phyloP scores from a whole-genome alignment of 2,797 vertebrate genomes.

The Rhincodon typus region DNA sequence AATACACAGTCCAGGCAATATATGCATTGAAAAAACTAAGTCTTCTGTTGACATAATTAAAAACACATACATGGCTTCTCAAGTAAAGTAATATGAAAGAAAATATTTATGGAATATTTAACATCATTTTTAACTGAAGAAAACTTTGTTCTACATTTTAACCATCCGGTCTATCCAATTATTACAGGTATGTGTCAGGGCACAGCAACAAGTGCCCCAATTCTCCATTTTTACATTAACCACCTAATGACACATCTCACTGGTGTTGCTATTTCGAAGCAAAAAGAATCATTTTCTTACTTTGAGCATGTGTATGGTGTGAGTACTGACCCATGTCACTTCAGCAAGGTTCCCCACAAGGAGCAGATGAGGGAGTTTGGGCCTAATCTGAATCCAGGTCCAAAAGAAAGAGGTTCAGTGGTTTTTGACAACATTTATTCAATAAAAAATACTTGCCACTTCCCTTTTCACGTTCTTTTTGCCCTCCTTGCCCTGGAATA shows the following conservation, averaged over 20 bases:
- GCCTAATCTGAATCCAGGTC: not conserved
- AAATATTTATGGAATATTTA: not conserved
- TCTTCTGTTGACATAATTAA: no score
- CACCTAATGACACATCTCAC: not conserved
- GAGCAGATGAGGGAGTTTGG: not conserved
- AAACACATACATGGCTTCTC: no score
- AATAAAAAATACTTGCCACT: not conserved
- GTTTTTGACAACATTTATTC: not conserved
- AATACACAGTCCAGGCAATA: no score
- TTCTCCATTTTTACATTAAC: not conserved
- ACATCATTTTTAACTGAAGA: not conserved
- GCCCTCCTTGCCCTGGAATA: not conserved
- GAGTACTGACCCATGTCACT: not conserved
- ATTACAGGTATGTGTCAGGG: not conserved
- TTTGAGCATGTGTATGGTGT: not conserved
- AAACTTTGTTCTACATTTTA: not conserved
- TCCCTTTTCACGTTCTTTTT: not conserved
- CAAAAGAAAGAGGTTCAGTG: not conserved
- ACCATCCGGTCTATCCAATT: not conserved
- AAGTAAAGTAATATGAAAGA: no score
- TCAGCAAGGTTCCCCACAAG: not conserved
- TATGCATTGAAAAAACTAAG: no score
- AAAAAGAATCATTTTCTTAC: not conserved
- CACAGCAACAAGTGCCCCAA: not conserved
- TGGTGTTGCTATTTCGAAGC: not conserved